phyloP scores from a whole-genome alignment of 1,140 invertebrate species.

The Scaptomyza hsui region DNA sequence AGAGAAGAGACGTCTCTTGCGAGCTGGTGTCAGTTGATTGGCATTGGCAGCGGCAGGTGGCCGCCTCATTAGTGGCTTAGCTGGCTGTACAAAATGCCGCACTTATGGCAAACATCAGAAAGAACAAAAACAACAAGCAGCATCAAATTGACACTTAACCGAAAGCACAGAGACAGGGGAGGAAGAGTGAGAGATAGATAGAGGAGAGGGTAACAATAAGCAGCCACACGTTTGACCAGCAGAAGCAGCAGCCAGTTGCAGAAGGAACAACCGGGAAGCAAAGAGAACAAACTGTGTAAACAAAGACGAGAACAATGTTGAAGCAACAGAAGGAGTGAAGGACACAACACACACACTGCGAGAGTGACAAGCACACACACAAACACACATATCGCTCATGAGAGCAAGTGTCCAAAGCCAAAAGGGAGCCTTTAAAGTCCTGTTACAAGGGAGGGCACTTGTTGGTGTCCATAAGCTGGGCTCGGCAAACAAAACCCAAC shows the following conservation, averaged over 20 bases:
- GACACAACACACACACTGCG: slow-evolving; percentile 12
- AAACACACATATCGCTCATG: slow-evolving; percentile 65
- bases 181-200: background rate
- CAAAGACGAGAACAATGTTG: slow-evolving; percentile 64
- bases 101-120: slow-evolving; percentile 79
- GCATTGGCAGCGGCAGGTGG: slow-evolving; percentile 75
- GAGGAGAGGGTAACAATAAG: slow-evolving; percentile 55
- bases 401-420: slow-evolving; percentile 33
- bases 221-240: slow-evolving; percentile 71
- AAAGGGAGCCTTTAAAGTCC: slow-evolving; percentile 39
- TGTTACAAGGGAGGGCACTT: slow-evolving; percentile 47
- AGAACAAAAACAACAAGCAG: slow-evolving; percentile 58
- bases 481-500: slow-evolving; percentile 78
- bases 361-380: slow-evolving; percentile 28
- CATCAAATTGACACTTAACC: slow-evolving; percentile 79
- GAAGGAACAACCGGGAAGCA: slow-evolving; percentile 28
- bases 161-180: slow-evolving; percentile 9
- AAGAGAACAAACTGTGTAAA: slow-evolving; percentile 65
- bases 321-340: slow-evolving; percentile 9
- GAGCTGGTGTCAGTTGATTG: slow-evolving; percentile 45
- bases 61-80: slow-evolving; percentile 80
- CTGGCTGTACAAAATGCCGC: slow-evolving; percentile 79
- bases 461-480: slow-evolving; percentile 80
- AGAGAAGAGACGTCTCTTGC: background rate
- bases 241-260: slow-evolving; percentile 29